A percentile compares a stretch with the other conserved stretches of the same genome.
These are phyloP conservation scores for Argyrosomus regius DNA, from an alignment of 2,797 vertebrate genomes.

Conservation along the genomic window DNA sequence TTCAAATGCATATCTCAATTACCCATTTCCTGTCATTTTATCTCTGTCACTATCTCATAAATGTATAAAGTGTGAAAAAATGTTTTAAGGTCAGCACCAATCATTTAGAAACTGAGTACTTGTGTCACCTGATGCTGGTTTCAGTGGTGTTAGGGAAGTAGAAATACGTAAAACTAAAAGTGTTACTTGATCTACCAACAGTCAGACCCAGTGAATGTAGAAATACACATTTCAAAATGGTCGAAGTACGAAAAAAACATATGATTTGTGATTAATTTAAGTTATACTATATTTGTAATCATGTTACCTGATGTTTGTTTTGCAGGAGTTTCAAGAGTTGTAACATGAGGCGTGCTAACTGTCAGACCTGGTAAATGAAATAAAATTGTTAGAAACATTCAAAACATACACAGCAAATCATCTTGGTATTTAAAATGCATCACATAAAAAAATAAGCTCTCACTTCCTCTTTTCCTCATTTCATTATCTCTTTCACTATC, in stretches of 20 bases:
- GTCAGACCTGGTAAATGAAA: background rate
- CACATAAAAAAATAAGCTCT: no score
- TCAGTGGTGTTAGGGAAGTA: background rate
- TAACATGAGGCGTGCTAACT: background rate
- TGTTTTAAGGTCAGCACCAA: no score
- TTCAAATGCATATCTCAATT: background rate
- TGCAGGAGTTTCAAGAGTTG: background rate
- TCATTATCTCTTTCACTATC: background rate
- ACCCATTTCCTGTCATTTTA: background rate
- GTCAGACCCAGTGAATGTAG: background rate
- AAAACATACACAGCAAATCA: no score
- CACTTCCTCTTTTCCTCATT: background rate
- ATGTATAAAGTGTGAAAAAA: no score
- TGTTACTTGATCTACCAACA: background rate
- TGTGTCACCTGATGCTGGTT: slow-evolving; percentile 7
- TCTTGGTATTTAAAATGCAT: no score
- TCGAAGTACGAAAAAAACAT: no score
- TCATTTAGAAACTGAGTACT: background rate
- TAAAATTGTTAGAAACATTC: background rate
- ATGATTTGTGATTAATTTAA: no score
- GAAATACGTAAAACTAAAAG: background rate
- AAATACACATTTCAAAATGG: background rate
- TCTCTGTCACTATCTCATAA: no score
- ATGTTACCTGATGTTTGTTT: background rate
- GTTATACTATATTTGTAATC: background rate